Percentiles rank a stretch among this genome's conserved stretches.
These are phyloP conservation scores for Lacerta viridis DNA, from an alignment of 2,797 vertebrate genomes.

Conservation along the genomic window DNA sequence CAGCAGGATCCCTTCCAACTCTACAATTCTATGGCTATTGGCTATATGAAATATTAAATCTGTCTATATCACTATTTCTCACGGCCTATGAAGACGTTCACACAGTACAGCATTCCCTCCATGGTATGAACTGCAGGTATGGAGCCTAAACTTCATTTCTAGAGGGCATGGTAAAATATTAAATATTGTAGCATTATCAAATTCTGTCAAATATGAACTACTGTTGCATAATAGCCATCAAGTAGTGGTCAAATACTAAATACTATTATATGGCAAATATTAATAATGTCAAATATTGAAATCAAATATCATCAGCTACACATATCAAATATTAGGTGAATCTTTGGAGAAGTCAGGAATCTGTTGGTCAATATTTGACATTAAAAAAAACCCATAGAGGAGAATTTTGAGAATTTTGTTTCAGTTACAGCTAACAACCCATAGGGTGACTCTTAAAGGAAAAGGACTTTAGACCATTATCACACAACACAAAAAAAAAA, in stretches of 20 bases:
- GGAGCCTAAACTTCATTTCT: neutral
- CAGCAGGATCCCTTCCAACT: too few species aligned
- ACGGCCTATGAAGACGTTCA: too few species aligned
- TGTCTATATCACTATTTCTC: too few species aligned
- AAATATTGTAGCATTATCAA: neutral
- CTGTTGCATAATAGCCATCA: neutral
- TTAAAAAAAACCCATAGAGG: too few species aligned
- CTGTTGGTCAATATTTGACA: neutral
- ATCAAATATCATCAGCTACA: neutral
- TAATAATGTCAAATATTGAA: too few species aligned
- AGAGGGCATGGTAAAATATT: neutral
- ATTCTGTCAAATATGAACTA: neutral
- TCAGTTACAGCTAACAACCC: neutral
- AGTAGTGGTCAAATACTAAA: neutral
- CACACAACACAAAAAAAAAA: neutral
- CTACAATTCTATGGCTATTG: too few species aligned
- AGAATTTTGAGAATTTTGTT: neutral
- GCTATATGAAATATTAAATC: too few species aligned
- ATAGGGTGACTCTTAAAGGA: neutral
- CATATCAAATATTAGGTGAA: neutral
- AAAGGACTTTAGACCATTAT: neutral
- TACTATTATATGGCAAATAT: neutral
- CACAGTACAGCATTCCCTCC: too few species aligned
- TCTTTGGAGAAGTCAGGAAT: neutral
- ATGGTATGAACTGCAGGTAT: too few species aligned